Evolutionary conservation across 2,113 vertebrate genomes (phyloP), one percentile per base, ranked within the genome.

Genomic region (Alethe castanea): DNA sequence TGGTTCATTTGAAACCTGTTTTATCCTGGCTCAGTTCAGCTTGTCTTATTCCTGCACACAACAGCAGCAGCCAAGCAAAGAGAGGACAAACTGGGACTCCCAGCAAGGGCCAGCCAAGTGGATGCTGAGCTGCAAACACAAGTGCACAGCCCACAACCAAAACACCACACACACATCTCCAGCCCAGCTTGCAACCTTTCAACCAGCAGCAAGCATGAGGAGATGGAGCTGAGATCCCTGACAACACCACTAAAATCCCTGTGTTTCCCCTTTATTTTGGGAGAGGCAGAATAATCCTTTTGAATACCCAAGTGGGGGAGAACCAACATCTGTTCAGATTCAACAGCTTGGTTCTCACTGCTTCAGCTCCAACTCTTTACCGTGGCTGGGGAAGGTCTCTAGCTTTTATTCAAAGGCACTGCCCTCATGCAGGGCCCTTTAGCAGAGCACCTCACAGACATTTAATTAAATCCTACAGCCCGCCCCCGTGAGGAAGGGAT

Each of bases 231-330:
- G 66, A 94, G 85, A 94, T 50, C 91, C 56, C 92, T 92, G 92
- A 62, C 90, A 86, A 26, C 26, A 18, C 87, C 13, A 50, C 44
- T 47, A 79, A 95, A 96, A 94, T 47, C 80, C n/a, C 38, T n/a
- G 48, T 19, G 18, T 9, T 59, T 31, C 94, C 94, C 87, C 62
- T 90, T 85, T 81, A n/a, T 93, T 74, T 77, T 36, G 11, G 38
- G 94, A 91, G 59, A 81, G 69, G 94, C 96, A 96, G 90, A 64
- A 88, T 48, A 95, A 97, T 88, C 94, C 92, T 96, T 96, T 81
- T 83, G 72, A 92, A 92, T 91, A 92, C 86, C 94, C 81, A 90
- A 95, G 88, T 38, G 19, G 35, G 53, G 54, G 11, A 47, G 78
- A 83, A 90, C 24, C 3, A 8, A 80, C 74, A 90, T 84, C 91